phyloP scores from a whole-genome alignment of 1,140 invertebrate genomes.

The Procambarus clarkii region DNA sequence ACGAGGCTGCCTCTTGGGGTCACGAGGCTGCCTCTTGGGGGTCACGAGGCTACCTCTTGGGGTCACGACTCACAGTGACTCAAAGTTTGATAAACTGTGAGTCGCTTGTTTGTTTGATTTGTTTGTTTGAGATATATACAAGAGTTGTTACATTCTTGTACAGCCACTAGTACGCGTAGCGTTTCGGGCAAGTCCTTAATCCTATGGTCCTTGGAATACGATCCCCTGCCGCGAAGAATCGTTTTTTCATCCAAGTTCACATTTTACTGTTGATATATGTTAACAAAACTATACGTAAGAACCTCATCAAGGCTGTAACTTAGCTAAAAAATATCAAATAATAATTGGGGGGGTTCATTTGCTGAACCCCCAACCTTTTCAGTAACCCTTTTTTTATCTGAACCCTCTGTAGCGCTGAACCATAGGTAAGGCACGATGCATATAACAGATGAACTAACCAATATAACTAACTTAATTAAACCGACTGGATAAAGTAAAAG shows the following conservation, averaged over 20 bases:
- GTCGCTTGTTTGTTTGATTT: background rate
- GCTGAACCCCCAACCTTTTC: background rate
- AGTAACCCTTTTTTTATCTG: background rate
- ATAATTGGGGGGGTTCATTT: background rate
- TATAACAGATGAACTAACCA: background rate
- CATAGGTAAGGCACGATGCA: background rate
- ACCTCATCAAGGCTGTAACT: background rate
- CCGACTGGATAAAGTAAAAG: background rate
- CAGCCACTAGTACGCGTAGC: no score
- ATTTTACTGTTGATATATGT: background rate
- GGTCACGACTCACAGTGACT: no score
- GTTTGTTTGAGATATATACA: background rate
- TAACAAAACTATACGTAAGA: background rate
- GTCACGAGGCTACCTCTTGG: no score
- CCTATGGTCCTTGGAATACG: no score
- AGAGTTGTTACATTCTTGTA: no score
- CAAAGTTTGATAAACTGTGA: no score
- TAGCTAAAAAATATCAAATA: background rate
- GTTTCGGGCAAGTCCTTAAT: no score
- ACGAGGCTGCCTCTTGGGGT: no score
- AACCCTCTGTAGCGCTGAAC: background rate
- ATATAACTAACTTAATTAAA: background rate
- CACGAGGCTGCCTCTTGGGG: no score
- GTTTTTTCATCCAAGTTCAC: no score
- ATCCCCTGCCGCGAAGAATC: no score